Base-by-base conservation (phyloP, 2,888 invertebrate genomes). In the Chrysina gloriosa region DNA sequence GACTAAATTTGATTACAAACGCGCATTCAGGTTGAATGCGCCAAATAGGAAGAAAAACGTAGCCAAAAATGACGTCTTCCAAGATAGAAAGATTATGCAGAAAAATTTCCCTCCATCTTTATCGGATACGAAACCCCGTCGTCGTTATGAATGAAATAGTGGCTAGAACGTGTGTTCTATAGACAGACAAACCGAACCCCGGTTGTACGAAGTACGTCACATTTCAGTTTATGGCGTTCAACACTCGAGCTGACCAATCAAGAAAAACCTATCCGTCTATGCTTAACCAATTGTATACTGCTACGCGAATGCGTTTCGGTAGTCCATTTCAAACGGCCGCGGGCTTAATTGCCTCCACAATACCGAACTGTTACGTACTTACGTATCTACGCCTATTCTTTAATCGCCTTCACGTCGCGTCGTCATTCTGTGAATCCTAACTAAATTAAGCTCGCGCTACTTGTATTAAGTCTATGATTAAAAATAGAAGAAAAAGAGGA, bases 141-240 rank as follows among this genome's bases (percentile, higher is more conserved):
- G 58, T 29, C 42, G 42, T 61, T 61, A 61, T 61, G 58, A 61
- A 61, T 61, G 58, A 27, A 61, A 61, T 61, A 61, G 58, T 61
- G 29, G 58, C 29, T 61, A 19, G 56, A 29, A 61, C 58, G 58
- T 61, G 42, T 61, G 58, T 27, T 25, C 29, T 42, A 61, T 42
- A 61, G 45, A 61, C 27, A 42, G 42, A 42, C 58, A 42, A n/a
- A n/a, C n/a, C n/a, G n/a, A n/a, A 42, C 42, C 29, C 45, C 58
- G 58, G n/a, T 45, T 61, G 54, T 52, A 25, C 29, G 48, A 16
- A 2, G 42, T 31, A 42, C 58, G 58, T 61, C 58, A 61, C 58
- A 61, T 14, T 42, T 61, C 27, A 25, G 58, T 61, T 61, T 61
- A 61, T 61, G 58, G 42, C 27, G 58, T 61, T 27, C 42, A 27